Base-by-base conservation (phyloP, 2,797 vertebrate genomes). In the Pangasius larnaudii region DNA sequence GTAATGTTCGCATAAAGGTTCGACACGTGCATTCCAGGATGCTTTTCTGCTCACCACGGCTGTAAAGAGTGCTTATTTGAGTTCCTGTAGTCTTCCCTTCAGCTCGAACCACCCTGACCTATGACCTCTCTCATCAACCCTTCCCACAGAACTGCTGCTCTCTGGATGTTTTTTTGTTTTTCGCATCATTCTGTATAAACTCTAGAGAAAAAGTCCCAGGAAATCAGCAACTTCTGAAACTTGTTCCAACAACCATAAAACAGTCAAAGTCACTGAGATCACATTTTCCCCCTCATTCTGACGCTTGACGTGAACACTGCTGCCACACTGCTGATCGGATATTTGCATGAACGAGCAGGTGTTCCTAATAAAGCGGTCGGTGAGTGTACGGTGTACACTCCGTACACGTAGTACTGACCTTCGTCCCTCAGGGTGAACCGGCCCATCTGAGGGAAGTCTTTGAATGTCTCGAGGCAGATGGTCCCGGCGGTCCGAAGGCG, bases 381-480 rank as follows among this genome's bases (percentile, higher is more conserved):
- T 11, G 9, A 61, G 59, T 11, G 27, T n/a, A 63, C 27, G 1
- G 27, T 36, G 69, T 3, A 3, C 7, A 46, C 0, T 3, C 58
- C 16, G 5, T 10, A 39, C 33, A 8, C 24, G 0, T 8, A 9
- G 6, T n/a, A 36, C 92, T 58, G 94, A 99, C 98, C 98, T 97
- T 99, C 98, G 77, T 99, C 98, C 91, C 98, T 96, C 93, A 99
- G 96, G 93, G 98, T 99, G 93, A 99, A 99, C 51, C 98, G 97
- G 89, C 98, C 98, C 98, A 99, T 99, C 93, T 99, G 98, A 94
- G 98, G 98, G 95, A 99, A 99, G 81, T 99, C 98, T 97, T 99
- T 99, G 96, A 99, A 99, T 72, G 98, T 99, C 95, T 99, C 98
- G 92, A 99, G 98, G 96, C 98, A 99, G 95, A 99, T 99, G 91